Evolutionary conservation across 2,113 vertebrate genomes (phyloP).

Genomic region (Saccopteryx bilineata): DNA sequence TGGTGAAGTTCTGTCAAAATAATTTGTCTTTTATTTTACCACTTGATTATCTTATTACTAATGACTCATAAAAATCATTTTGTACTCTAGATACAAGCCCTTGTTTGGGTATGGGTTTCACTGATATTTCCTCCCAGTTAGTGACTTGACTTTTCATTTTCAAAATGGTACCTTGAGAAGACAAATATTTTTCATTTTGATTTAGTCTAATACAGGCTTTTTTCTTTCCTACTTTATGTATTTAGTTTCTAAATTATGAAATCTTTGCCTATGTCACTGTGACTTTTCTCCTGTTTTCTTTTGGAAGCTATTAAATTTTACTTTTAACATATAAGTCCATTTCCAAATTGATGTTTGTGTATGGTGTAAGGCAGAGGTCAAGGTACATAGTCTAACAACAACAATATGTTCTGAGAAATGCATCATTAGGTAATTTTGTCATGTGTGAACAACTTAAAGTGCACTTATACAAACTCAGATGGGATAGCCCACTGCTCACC

Average conservation of each 20-base stretch:
- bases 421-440: neutral
- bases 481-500: neutral
- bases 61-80: neutral
- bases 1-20: neutral
- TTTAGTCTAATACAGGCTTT: neutral
- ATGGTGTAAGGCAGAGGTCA: neutral
- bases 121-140: neutral
- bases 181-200: conserved; percentile 17
- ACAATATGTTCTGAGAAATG: neutral
- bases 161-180: neutral
- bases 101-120: neutral
- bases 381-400: neutral
- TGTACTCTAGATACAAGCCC: neutral
- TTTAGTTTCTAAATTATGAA: neutral
- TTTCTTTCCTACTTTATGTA: neutral
- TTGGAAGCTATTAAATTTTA: neutral
- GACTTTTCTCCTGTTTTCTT: neutral
- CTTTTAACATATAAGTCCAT: neutral
- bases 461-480: neutral
- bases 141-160: neutral
- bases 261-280: neutral
- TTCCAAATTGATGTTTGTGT: neutral
- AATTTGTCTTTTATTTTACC: neutral
- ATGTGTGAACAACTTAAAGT: neutral
- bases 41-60: neutral